A percentile compares a stretch with the other conserved stretches of the same genome.
Conservation (phyloP, 2,797 vertebrate genomes). For the Gobionotothen gibberifrons region DNA sequence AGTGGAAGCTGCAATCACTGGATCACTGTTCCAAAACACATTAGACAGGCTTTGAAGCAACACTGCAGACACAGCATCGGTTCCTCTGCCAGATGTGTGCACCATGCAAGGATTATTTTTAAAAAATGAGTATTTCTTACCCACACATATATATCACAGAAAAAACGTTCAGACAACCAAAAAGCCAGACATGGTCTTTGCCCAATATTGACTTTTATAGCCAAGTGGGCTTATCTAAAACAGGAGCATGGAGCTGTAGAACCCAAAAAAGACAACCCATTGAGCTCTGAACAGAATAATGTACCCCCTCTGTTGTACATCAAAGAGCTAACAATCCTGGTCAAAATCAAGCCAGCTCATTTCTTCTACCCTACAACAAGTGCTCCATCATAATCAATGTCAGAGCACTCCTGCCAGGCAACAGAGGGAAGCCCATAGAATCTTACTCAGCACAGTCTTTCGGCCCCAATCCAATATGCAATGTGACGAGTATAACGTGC, state of each 20-base stretch:
- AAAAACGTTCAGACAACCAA: neutral
- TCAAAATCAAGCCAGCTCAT: constrained; percentile 45
- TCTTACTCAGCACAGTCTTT: constrained; percentile 45
- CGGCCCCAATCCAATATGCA: constrained; percentile 35
- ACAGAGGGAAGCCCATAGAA: constrained; percentile 61
- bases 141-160: neutral
- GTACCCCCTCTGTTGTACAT: neutral
- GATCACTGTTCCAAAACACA: constrained; percentile 14
- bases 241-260: neutral
- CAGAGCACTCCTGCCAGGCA: constrained; percentile 63
- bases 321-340: constrained; percentile 4
- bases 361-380: constrained; percentile 53
- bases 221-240: neutral
- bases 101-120: neutral
- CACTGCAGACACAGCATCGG: neutral
- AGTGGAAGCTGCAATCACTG: constrained; percentile 7
- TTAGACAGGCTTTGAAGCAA: neutral
- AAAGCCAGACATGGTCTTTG: neutral
- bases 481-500: neutral
- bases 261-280: neutral
- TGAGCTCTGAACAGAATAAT: too few species aligned
- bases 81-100: constrained; percentile 9
- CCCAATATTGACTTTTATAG: neutral
- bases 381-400: constrained; percentile 67
- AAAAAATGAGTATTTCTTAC: neutral